These are phyloP conservation scores for Lepidostoma basale DNA, from an alignment of 1,140 invertebrate genomes.

Conservation along the genomic window DNA sequence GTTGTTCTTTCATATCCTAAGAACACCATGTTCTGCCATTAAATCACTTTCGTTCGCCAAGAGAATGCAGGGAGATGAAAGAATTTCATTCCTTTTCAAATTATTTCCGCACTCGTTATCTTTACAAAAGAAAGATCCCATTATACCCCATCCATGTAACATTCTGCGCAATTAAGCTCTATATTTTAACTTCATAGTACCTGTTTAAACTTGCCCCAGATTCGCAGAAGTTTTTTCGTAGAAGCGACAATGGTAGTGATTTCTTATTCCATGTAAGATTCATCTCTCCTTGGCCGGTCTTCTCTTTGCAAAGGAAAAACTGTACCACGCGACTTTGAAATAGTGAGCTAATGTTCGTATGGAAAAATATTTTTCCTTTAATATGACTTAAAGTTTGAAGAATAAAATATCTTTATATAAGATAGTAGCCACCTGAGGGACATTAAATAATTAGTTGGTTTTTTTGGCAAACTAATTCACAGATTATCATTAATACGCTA, in stretches of 20 bases:
- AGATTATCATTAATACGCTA: no score
- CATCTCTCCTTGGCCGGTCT: neutral
- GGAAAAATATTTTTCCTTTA: no score
- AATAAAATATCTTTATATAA: no score
- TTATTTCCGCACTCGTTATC: slow-evolving; percentile 16
- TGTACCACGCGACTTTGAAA: no score
- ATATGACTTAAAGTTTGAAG: no score
- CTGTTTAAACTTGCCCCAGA: slow-evolving; percentile 1
- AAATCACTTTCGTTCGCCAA: slow-evolving; percentile 4
- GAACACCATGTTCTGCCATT: slow-evolving; percentile 6
- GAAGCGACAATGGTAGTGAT: neutral
- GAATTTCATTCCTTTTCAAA: slow-evolving; percentile 16
- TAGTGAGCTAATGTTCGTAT: no score
- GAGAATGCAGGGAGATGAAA: slow-evolving; percentile 6
- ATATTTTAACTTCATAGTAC: slow-evolving; percentile 7
- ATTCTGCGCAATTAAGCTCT: slow-evolving; percentile 11
- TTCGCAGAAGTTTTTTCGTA: neutral
- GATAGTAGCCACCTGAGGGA: no score
- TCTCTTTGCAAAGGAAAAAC: neutral
- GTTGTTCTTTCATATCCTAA: no score
- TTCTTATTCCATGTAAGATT: neutral
- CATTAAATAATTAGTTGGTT: no score
- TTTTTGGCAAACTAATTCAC: no score
- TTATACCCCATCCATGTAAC: slow-evolving; percentile 15
- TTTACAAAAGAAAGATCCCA: neutral